Evolutionary conservation across 2,888 invertebrate species (phyloP).

Genomic region (Agrochola circellaris): DNA sequence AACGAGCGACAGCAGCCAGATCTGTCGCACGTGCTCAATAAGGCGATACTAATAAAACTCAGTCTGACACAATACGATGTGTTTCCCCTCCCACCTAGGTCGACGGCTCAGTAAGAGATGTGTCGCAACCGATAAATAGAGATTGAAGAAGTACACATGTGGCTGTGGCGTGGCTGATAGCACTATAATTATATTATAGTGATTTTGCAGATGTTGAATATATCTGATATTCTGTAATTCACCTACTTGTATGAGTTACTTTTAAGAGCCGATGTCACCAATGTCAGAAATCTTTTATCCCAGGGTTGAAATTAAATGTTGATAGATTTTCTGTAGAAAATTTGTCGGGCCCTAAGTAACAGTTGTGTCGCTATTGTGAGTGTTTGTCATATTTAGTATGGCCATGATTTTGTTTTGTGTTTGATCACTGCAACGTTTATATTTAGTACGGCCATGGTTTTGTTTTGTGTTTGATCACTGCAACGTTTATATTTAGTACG

Average conservation of each 20-base stretch:
- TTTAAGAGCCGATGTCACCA: not conserved
- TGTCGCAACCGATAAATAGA: not conserved
- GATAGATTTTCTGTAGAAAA: not conserved
- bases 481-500: not conserved
- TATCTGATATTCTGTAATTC: not conserved
- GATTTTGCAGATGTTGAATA: not conserved
- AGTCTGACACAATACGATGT: not conserved
- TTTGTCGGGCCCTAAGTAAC: not conserved
- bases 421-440: no score
- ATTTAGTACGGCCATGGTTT: not conserved
- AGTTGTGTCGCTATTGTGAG: no score
- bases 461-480: no score
- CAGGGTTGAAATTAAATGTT: not conserved
- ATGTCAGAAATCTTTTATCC: not conserved
- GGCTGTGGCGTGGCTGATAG: not conserved
- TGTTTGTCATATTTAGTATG: not conserved
- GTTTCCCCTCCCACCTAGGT: not conserved
- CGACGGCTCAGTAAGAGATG: no score
- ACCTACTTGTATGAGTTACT: not conserved
- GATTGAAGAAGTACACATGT: not conserved
- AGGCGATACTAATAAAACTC: constrained; percentile 3
- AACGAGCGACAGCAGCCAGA: not conserved
- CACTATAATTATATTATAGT: not conserved
- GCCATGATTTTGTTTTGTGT: no score
- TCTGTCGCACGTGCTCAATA: not conserved